Evolutionary conservation across 2,797 vertebrate species (phyloP).

Genomic region (Ficedula albicollis): DNA sequence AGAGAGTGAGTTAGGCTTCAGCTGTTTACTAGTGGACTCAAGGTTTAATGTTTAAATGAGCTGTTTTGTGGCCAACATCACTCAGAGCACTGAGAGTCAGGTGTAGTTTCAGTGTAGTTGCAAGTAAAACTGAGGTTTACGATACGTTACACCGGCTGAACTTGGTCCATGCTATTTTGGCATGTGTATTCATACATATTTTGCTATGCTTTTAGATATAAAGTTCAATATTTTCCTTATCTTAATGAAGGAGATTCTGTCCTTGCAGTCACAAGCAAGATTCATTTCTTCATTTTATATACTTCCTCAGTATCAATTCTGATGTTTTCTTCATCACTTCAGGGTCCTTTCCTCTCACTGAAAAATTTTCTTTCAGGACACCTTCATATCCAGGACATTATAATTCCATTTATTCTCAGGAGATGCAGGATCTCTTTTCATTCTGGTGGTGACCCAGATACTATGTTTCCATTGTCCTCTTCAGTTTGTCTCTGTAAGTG

Average conservation of each 20-base stretch:
- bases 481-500: not conserved
- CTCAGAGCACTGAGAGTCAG: not conserved
- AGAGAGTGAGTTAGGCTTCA: not conserved
- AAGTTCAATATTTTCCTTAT: not conserved
- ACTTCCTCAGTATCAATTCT: not conserved
- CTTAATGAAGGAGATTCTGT: not conserved
- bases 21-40: not conserved
- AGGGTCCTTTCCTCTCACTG: not conserved
- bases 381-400: not conserved
- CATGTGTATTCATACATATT: not conserved
- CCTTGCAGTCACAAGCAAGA: not conserved
- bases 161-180: not conserved
- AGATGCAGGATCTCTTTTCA: not conserved
- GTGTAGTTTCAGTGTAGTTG: not conserved
- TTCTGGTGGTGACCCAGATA: not conserved
- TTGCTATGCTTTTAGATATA: not conserved
- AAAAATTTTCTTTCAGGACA: not conserved
- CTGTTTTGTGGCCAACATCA: not conserved
- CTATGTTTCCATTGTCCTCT: not conserved
- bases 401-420: not conserved
- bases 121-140: not conserved
- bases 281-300: not conserved
- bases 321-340: not conserved
- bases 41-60: not conserved
- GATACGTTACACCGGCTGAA: not conserved